These are phyloP conservation scores for Cuculus canorus DNA, from an alignment of 2,797 vertebrate species.

Conservation along the genomic window DNA sequence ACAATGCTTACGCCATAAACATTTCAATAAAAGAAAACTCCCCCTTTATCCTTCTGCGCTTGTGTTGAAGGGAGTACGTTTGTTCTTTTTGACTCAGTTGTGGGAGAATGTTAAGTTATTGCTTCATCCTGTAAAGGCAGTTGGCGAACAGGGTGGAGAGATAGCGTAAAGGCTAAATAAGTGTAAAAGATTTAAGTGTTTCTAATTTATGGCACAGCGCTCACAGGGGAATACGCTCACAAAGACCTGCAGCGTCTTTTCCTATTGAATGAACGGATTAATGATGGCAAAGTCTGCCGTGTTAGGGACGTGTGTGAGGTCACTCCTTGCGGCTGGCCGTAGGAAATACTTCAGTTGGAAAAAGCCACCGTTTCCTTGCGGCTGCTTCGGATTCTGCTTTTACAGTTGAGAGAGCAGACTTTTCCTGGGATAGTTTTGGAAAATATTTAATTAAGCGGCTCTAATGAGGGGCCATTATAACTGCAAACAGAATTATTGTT, in stretches of 20 bases:
- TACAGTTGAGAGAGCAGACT: conserved; percentile 50
- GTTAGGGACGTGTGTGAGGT: neutral
- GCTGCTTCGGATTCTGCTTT: conserved; percentile 55
- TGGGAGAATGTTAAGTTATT: neutral
- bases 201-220: neutral
- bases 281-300: neutral
- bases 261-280: neutral
- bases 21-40: neutral
- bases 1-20: neutral
- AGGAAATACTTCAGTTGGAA: conserved; percentile 20
- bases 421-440: conserved; percentile 62
- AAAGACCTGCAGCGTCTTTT: conserved; percentile 32
- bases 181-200: conserved; percentile 40
- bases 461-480: conserved; percentile 72
- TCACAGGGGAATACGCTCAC: neutral
- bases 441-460: conserved; percentile 75
- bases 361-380: conserved; percentile 46
- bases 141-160: neutral
- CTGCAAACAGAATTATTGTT: conserved; percentile 67
- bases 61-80: neutral
- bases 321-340: neutral
- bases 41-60: neutral
- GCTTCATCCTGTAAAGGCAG: neutral
- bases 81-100: neutral
- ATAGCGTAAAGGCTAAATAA: conserved; percentile 31